phyloP scores from a whole-genome alignment of 2,113 vertebrate species.

The Sakesphorus luctuosus region DNA sequence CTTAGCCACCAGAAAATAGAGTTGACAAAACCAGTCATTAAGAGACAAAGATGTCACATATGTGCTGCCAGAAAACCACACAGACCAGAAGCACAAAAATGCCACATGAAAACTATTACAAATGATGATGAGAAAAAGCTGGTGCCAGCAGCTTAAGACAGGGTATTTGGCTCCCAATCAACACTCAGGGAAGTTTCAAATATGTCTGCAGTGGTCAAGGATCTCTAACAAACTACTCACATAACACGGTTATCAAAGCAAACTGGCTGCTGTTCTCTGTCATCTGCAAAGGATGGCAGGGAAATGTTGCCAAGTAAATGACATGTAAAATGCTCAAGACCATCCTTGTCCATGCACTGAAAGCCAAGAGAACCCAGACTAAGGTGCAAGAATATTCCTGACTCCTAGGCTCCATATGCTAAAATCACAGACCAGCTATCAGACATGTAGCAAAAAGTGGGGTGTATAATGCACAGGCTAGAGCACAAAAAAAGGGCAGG shows the following conservation, averaged over 20 bases:
- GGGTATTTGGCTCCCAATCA: neutral
- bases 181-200: neutral
- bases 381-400: neutral
- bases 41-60: neutral
- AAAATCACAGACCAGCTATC: neutral
- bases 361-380: neutral
- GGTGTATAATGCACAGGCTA: neutral
- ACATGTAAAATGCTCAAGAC: neutral
- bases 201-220: neutral
- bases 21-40: neutral
- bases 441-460: neutral
- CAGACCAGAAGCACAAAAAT: neutral
- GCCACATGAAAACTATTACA: neutral
- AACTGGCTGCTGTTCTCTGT: neutral
- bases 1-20: neutral
- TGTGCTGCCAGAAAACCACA: neutral
- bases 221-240: neutral
- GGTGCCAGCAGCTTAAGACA: neutral
- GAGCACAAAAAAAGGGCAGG: neutral
- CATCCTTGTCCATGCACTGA: neutral
- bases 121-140: neutral
- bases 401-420: neutral
- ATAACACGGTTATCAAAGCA: neutral
- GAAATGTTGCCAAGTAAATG: neutral
- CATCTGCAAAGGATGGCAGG: neutral